These are phyloP conservation scores for Pungitius pungitius DNA, from an alignment of 2,113 vertebrate species.

Conservation along the genomic window DNA sequence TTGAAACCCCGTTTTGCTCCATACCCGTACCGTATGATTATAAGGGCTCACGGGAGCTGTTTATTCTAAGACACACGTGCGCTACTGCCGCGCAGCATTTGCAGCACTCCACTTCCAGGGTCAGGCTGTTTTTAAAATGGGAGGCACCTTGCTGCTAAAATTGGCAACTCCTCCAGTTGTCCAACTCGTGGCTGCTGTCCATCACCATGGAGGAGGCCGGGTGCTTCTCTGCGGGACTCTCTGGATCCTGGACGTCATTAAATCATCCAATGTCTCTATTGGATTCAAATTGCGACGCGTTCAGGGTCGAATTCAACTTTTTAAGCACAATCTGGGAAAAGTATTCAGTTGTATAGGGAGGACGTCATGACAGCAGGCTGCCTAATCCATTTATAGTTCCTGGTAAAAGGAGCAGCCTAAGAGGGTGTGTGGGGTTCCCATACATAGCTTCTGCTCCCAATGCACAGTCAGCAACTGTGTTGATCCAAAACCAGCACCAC, in stretches of 20 bases:
- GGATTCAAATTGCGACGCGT: background rate
- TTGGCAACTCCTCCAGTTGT: slow-evolving; percentile 64
- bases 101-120: slow-evolving; percentile 7
- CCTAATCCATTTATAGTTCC: slow-evolving; percentile 78
- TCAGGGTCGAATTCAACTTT: background rate
- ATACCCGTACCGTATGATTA: background rate
- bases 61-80: background rate
- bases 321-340: background rate
- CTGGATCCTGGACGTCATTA: background rate
- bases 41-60: background rate
- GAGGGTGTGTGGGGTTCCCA: slow-evolving; percentile 59
- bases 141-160: slow-evolving; percentile 63
- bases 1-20: background rate
- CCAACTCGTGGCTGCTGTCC: slow-evolving; percentile 62
- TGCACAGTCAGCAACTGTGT: slow-evolving; percentile 77
- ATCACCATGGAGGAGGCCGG: slow-evolving; percentile 36
- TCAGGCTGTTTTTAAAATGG: slow-evolving; percentile 29
- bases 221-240: background rate
- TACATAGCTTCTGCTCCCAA: slow-evolving; percentile 74
- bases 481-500: slow-evolving; percentile 58
- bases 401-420: slow-evolving; percentile 60
- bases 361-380: slow-evolving; percentile 28
- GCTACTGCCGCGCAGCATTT: slow-evolving; percentile 7
- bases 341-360: background rate
- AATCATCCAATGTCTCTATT: background rate